Evolutionary conservation across 2,888 invertebrate species (phyloP).

Genomic region (Xestia sexstrigata): DNA sequence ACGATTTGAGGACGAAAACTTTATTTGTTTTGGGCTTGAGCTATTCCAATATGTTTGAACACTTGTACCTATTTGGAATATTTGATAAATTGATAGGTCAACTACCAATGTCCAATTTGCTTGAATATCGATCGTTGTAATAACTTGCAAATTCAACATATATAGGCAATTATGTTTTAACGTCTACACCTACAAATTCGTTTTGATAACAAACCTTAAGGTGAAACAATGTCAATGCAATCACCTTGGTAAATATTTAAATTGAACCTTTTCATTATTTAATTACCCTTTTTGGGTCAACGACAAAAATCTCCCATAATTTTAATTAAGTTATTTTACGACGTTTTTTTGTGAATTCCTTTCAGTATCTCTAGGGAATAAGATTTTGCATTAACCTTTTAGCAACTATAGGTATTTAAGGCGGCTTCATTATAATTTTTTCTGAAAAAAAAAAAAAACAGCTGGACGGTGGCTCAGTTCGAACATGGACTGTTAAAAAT

Average conservation of each 20-base stretch:
- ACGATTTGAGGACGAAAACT: neutral
- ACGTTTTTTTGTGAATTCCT: slow-evolving; percentile 14
- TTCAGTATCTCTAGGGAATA: neutral
- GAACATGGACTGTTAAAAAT: neutral
- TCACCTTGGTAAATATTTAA: slow-evolving; percentile 56
- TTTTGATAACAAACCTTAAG: slow-evolving; percentile 44
- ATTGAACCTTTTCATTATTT: slow-evolving; percentile 54
- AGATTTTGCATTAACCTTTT: slow-evolving; percentile 15
- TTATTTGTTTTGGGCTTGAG: slow-evolving; percentile 5
- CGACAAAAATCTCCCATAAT: slow-evolving; percentile 47
- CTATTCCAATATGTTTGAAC: neutral
- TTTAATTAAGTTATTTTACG: slow-evolving; percentile 48
- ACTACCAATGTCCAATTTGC: neutral
- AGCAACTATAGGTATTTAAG: slow-evolving; percentile 2
- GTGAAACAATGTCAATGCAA: slow-evolving; percentile 60
- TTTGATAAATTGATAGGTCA: neutral
- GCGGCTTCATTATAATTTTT: neutral
- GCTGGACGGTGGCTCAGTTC: neutral
- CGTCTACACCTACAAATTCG: slow-evolving; percentile 17
- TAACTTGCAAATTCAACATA: slow-evolving; percentile 6
- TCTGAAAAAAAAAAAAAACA: neutral
- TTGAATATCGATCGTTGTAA: slow-evolving; percentile 2
- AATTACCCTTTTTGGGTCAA: slow-evolving; percentile 43
- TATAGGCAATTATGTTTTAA: slow-evolving; percentile 24
- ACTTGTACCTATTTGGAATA: neutral